Evolutionary conservation across 2,888 invertebrate species (phyloP).

Genomic region (Gerris lacustris): DNA sequence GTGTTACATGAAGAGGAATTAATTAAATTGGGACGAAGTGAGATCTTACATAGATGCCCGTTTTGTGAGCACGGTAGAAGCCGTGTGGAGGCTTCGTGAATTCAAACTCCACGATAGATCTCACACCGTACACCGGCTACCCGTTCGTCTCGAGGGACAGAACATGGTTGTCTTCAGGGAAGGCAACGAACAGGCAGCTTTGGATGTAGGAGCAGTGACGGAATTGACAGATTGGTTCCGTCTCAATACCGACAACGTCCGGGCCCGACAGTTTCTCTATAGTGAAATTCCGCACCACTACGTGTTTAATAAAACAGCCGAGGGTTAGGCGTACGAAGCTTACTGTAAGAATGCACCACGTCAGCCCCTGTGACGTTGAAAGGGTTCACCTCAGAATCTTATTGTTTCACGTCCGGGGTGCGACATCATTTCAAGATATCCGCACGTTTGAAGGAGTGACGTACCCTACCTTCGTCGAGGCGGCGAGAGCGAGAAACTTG

Average conservation of each 20-base stretch:
- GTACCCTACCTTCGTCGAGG: not conserved
- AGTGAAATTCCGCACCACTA: not conserved
- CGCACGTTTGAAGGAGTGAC: not conserved
- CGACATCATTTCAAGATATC: not conserved
- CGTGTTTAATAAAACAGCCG: not conserved
- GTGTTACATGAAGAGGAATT: not conserved
- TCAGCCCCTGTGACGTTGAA: not conserved
- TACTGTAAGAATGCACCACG: not conserved
- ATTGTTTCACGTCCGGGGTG: conserved; percentile 4
- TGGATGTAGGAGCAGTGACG: not conserved
- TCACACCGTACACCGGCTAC: not conserved
- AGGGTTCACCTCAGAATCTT: not conserved
- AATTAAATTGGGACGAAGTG: not conserved
- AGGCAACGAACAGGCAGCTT: conserved; percentile 1
- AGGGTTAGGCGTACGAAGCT: not conserved
- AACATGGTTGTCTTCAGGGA: not conserved
- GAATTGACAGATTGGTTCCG: not conserved
- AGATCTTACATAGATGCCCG: not conserved
- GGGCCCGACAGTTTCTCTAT: not conserved
- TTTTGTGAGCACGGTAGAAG: not conserved
- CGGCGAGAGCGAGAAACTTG: not conserved
- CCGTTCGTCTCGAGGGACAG: not conserved
- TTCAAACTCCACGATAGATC: conserved; percentile 2
- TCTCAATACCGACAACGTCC: not conserved
- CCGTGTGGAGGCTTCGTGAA: not conserved